phyloP scores from a whole-genome alignment of 2,797 vertebrate species.

The Chromis chromis region DNA sequence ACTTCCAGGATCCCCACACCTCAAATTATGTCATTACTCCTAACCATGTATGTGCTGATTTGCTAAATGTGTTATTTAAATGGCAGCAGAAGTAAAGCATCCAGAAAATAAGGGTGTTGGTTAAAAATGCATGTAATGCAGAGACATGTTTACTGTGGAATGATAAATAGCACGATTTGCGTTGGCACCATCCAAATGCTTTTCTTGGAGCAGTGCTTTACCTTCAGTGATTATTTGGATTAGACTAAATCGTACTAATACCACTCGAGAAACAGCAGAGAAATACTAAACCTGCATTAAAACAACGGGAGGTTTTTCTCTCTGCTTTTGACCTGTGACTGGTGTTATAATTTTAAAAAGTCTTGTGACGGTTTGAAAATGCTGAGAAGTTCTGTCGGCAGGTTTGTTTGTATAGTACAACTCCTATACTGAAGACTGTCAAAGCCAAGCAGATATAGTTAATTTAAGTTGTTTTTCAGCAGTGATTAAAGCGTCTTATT shows the following conservation, averaged over 20 bases:
- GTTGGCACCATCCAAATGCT: conserved; percentile 58
- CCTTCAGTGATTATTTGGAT: conserved; percentile 66
- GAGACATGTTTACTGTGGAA: conserved; percentile 73
- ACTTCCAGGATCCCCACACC: conserved; percentile 46
- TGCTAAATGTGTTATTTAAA: conserved; percentile 42
- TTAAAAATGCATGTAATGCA: conserved; percentile 71
- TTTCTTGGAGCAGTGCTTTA: conserved; percentile 68
- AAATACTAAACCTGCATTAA: conserved; percentile 44
- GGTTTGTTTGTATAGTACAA: neutral
- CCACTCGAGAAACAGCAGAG: conserved; percentile 28
- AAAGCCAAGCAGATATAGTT: neutral
- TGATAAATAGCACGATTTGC: conserved; percentile 72
- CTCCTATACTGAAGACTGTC: neutral
- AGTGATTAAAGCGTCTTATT: too few species aligned
- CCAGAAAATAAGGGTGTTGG: conserved; percentile 67
- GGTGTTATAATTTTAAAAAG: neutral
- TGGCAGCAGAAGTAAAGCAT: conserved; percentile 60
- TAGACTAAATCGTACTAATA: conserved; percentile 55
- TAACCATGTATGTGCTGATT: conserved; percentile 38
- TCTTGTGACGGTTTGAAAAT: neutral
- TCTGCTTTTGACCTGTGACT: neutral
- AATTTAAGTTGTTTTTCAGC: too few species aligned
- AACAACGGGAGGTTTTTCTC: conserved; percentile 8
- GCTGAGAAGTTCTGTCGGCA: neutral
- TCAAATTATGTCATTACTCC: conserved; percentile 70